phyloP scores from a whole-genome alignment of 2,113 vertebrate species.

The Oreochromis tanganicae region DNA sequence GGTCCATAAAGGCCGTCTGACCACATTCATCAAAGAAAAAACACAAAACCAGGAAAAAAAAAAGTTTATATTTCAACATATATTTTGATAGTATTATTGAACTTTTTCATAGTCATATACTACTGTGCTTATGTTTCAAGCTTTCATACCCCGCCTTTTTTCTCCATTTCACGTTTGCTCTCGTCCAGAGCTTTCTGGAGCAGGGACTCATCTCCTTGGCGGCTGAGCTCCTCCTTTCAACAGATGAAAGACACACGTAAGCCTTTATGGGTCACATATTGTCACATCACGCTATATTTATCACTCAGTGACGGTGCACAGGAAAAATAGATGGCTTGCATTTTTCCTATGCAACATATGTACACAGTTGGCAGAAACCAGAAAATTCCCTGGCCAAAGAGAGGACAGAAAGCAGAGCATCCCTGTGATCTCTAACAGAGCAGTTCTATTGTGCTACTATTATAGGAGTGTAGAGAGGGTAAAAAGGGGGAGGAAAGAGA shows the following conservation, averaged over 20 bases:
- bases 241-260: constrained; percentile 37
- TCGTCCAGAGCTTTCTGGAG: constrained; percentile 76
- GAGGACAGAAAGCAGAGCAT: background rate
- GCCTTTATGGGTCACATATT: constrained; percentile 28
- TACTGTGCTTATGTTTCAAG: background rate
- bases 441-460: constrained; percentile 19
- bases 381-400: constrained; percentile 29
- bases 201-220: constrained; percentile 81
- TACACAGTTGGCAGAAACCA: background rate
- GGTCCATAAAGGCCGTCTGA: constrained; percentile 89
- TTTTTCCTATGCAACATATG: background rate
- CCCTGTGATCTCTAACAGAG: constrained; percentile 13
- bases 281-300: constrained; percentile 28
- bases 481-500: background rate
- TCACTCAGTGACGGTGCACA: background rate
- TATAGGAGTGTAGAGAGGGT: background rate
- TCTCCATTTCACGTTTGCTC: constrained; percentile 67
- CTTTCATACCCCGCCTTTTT: constrained; percentile 76
- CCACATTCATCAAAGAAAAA: background rate
- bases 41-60: background rate
- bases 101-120: background rate
- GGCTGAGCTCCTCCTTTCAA: constrained; percentile 83
- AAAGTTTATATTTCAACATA: background rate
- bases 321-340: background rate
- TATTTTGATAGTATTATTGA: background rate